Percentiles rank a stretch among this genome's conserved stretches.
phyloP scores from a whole-genome alignment of 2,888 invertebrate genomes.

The Pseudococcus longispinus region DNA sequence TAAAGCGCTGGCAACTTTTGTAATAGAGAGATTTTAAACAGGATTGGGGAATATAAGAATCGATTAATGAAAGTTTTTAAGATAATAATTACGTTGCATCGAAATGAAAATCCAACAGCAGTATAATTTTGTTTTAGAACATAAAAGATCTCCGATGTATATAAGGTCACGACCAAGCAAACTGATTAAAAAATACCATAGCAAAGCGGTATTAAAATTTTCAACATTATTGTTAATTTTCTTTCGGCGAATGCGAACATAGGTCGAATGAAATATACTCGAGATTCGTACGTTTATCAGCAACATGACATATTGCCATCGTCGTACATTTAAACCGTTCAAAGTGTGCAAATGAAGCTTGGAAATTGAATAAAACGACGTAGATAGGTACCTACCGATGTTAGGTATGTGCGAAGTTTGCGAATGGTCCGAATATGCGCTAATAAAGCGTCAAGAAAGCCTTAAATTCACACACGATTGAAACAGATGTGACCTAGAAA shows the following conservation, averaged over 20 bases:
- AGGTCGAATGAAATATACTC: background rate
- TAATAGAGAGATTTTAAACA: background rate
- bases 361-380: background rate
- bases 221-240: background rate
- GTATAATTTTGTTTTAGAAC: background rate
- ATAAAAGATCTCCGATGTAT: background rate
- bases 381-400: background rate
- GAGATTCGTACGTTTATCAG: background rate
- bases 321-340: background rate
- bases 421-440: background rate
- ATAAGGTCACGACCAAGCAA: background rate
- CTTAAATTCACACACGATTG: background rate
- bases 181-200: background rate
- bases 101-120: background rate
- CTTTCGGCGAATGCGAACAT: background rate
- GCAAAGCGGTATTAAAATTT: background rate
- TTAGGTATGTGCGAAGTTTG: background rate
- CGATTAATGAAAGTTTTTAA: background rate
- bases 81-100: background rate
- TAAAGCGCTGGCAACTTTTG: background rate
- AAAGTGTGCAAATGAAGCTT: background rate
- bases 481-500: conserved; percentile 27
- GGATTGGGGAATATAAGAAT: background rate
- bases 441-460: background rate
- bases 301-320: background rate